Evolutionary conservation across 2,797 vertebrate genomes (phyloP).

Genomic region (Acridotheres tristis): DNA sequence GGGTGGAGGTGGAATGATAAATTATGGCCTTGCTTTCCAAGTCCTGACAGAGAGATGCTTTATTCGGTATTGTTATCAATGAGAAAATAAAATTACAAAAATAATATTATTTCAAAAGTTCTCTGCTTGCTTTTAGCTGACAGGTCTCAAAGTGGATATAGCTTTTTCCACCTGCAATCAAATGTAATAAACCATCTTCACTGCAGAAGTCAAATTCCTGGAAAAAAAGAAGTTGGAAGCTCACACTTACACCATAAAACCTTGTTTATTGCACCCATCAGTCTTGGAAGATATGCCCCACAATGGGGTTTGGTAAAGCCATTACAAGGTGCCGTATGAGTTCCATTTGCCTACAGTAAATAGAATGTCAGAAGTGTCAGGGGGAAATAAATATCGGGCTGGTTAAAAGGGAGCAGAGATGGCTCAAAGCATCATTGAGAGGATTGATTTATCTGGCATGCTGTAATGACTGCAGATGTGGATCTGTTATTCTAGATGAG

Average conservation of each 20-base stretch:
- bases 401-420: conserved; percentile 85
- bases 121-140: conserved; percentile 67
- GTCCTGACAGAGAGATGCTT: background rate
- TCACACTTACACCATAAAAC: conserved; percentile 77
- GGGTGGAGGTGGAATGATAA: background rate
- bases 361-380: conserved; percentile 86
- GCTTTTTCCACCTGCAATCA: conserved; percentile 73
- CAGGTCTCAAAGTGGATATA: conserved; percentile 64
- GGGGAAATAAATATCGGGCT: conserved; percentile 85
- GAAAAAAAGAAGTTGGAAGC: conserved; percentile 73
- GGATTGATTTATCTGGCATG: conserved; percentile 85
- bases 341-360: conserved; percentile 89
- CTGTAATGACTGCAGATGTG: conserved; percentile 86
- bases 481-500: conserved; percentile 86
- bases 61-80: conserved; percentile 34
- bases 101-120: conserved; percentile 54
- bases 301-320: conserved; percentile 82
- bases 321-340: conserved; percentile 82
- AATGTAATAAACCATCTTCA: conserved; percentile 72
- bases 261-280: conserved; percentile 81
- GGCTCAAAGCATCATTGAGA: conserved; percentile 82
- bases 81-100: conserved; percentile 53
- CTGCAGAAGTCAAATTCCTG: conserved; percentile 75
- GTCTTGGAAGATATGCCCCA: conserved; percentile 80
- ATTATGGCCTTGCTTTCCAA: background rate